These are phyloP conservation scores for Heliconius hermathena DNA, from an alignment of 1,140 invertebrate species.

Conservation along the genomic window DNA sequence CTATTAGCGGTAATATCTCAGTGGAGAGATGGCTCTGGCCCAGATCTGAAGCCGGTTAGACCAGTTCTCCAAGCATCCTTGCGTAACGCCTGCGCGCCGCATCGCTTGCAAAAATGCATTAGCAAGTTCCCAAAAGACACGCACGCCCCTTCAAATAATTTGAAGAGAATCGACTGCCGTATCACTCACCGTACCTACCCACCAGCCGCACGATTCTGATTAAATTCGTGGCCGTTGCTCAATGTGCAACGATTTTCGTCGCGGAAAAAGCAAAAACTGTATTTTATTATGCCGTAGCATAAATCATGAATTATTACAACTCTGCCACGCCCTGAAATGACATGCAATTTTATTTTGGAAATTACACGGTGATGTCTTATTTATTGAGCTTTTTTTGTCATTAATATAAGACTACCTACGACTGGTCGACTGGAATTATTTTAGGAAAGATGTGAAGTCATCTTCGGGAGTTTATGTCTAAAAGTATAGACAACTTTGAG, in stretches of 20 bases:
- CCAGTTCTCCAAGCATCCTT: conserved; percentile 75
- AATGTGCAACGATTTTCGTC: conserved; percentile 71
- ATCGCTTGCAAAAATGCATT: conserved; percentile 77
- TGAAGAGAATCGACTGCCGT: conserved; percentile 63
- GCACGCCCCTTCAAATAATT: conserved; percentile 68
- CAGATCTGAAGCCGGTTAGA: conserved; percentile 74
- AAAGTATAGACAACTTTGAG: not conserved
- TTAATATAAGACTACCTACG: conserved; percentile 59
- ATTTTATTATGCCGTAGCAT: conserved; percentile 63
- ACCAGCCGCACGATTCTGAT: conserved; percentile 54
- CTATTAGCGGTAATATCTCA: conserved; percentile 77
- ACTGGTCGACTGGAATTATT: conserved; percentile 49
- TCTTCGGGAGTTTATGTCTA: conserved; percentile 44
- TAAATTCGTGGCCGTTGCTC: conserved; percentile 55
- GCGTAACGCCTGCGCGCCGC: conserved; percentile 63
- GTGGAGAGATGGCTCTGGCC: conserved; percentile 77
- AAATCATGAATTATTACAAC: conserved; percentile 72
- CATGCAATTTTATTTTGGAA: conserved; percentile 73
- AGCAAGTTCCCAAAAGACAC: conserved; percentile 64
- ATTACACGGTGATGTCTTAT: conserved; percentile 70
- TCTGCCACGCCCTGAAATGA: conserved; percentile 67
- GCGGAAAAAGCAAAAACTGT: conserved; percentile 60
- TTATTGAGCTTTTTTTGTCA: conserved; percentile 70
- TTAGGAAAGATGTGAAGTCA: conserved; percentile 50
- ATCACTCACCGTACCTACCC: conserved; percentile 49